Evolutionary conservation across 1,140 invertebrate species (phyloP).

Genomic region (Apis dorsata): DNA sequence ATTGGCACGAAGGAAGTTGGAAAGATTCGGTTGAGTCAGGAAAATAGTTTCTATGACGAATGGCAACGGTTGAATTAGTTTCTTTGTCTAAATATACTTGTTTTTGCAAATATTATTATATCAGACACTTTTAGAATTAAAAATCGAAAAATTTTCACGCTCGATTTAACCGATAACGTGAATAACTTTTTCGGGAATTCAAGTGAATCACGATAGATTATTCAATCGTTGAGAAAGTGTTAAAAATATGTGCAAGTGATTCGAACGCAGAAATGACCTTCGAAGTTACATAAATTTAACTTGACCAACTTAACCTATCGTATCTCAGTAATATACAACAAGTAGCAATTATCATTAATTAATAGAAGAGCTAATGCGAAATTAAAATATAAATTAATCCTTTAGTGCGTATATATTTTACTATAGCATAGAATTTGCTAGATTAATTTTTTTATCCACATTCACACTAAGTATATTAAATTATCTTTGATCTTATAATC

Average conservation of each 20-base stretch:
- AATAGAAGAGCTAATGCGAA: neutral
- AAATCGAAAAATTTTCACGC: too few species aligned
- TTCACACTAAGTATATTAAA: too few species aligned
- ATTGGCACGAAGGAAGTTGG: neutral
- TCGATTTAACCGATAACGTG: too few species aligned
- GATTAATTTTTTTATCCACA: neutral
- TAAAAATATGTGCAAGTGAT: too few species aligned
- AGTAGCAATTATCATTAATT: neutral
- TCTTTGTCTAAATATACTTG: neutral
- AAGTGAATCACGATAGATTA: too few species aligned
- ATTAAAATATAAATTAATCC: neutral
- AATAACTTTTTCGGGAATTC: too few species aligned
- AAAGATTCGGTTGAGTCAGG: neutral
- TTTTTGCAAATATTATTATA: neutral
- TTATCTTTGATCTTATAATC: too few species aligned
- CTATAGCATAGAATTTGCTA: neutral
- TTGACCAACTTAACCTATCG: neutral
- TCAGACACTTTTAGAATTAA: neutral
- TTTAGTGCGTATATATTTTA: neutral
- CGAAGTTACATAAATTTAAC: neutral
- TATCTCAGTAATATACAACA: neutral
- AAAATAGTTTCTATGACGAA: neutral
- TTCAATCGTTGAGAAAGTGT: too few species aligned
- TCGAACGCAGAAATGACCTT: too few species aligned
- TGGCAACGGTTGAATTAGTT: neutral